Percentiles rank a stretch among this genome's conserved stretches.
phyloP scores from a whole-genome alignment of 1,140 invertebrate genomes.

The Monomorium pharaonis region DNA sequence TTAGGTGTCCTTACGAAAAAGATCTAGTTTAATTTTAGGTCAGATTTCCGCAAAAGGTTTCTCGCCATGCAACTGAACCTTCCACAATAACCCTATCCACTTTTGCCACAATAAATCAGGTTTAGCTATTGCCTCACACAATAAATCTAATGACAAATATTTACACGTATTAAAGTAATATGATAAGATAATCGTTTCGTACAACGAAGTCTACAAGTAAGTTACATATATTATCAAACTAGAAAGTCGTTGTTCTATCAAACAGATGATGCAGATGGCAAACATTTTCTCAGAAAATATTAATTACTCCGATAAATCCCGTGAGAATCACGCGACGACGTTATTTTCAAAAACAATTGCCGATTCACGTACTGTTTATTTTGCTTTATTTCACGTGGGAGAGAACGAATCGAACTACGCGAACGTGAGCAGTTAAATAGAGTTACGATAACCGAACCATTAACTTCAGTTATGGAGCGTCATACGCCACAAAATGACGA shows the following conservation, averaged over 20 bases:
- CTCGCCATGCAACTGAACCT: background rate
- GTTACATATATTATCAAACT: background rate
- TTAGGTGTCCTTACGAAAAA: background rate
- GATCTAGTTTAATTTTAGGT: background rate
- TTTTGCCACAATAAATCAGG: background rate
- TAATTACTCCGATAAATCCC: background rate
- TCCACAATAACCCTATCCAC: background rate
- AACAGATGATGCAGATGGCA: background rate
- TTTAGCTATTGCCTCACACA: background rate
- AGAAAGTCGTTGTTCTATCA: background rate
- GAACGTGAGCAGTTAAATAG: constrained; percentile 55
- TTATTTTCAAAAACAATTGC: background rate
- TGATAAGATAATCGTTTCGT: constrained; percentile 12
- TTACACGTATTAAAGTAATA: constrained; percentile 1
- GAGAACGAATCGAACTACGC: constrained; percentile 7
- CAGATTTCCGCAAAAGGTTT: too few relatives aligned
- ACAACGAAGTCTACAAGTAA: background rate
- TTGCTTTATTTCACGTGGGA: constrained; percentile 19
- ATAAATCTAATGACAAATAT: constrained; percentile 1
- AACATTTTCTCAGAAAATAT: constrained; percentile 2
- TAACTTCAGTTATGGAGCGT: constrained; percentile 63
- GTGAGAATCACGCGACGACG: background rate
- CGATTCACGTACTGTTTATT: background rate
- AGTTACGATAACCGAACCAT: constrained; percentile 67
- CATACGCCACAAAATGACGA: constrained; percentile 30